Conservation (phyloP, 2,113 vertebrate genomes). For the Tragelaphus scriptus region DNA sequence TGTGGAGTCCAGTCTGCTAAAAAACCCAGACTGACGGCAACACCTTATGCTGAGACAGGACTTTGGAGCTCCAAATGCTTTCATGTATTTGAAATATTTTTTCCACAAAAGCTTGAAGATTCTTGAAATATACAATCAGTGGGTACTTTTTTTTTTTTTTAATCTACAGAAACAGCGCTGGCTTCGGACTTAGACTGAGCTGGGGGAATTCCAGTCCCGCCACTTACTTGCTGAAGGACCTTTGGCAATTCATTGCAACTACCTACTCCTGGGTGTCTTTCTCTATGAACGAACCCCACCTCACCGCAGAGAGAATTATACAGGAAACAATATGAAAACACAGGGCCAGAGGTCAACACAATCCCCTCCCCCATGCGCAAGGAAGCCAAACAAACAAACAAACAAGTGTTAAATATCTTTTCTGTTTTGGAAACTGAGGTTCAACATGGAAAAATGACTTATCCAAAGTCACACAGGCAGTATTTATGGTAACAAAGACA, state of each 20-base stretch:
- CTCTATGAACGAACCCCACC: background rate
- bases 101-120: background rate
- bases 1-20: background rate
- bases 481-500: background rate
- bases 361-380: background rate
- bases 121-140: background rate
- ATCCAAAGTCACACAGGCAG: background rate
- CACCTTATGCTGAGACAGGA: background rate
- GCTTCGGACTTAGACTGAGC: background rate
- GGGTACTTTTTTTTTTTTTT: background rate
- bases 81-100: background rate
- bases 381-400: too few species aligned
- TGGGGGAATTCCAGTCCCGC: background rate
- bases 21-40: background rate
- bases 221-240: background rate
- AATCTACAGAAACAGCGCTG: background rate
- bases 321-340: background rate
- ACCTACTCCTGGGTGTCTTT: background rate
- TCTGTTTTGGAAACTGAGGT: background rate
- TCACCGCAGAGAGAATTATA: background rate
- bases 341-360: background rate
- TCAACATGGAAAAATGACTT: background rate
- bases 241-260: background rate
- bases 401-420: background rate
- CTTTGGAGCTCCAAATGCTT: background rate